Evolutionary conservation across 2,113 vertebrate genomes (phyloP).

Genomic region (Onychorhynchus coronatus): DNA sequence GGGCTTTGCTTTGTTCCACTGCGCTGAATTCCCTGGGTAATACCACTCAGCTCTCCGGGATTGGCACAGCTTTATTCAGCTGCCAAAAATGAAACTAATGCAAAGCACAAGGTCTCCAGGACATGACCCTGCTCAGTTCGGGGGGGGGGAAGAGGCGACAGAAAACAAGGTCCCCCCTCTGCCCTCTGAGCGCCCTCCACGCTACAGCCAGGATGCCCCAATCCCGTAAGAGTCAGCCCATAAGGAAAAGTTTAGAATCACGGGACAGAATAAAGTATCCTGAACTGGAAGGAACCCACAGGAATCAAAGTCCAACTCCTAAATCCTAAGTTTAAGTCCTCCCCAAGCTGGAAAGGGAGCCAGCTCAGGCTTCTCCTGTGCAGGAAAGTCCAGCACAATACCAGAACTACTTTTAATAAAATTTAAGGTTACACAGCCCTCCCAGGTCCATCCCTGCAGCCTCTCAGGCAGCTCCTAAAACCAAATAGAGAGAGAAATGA

Average conservation of each 20-base stretch:
- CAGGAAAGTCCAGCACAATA: not conserved
- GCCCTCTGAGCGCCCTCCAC: not conserved
- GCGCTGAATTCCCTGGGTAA: conserved; percentile 52
- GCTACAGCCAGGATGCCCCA: not conserved
- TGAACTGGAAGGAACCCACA: not conserved
- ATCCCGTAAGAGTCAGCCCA: accelerated
- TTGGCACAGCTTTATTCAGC: conserved; percentile 47
- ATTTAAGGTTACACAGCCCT: not conserved
- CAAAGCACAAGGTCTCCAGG: conserved; percentile 63
- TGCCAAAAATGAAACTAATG: conserved; percentile 67
- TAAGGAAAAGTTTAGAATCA: not conserved
- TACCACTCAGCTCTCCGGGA: conserved; percentile 50
- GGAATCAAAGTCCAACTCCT: not conserved
- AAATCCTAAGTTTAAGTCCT: not conserved
- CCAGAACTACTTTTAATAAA: not conserved
- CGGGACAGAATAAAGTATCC: not conserved
- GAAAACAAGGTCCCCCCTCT: not conserved
- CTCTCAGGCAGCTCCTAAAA: not conserved
- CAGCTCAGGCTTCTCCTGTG: not conserved
- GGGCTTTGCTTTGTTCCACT: conserved; percentile 62
- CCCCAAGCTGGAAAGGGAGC: not conserved
- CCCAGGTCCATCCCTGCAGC: not conserved
- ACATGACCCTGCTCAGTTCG: not conserved
- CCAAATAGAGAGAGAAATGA: accelerated
- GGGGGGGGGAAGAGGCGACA: not conserved